Conservation (phyloP, 2,797 vertebrate genomes). For the Avahi laniger region DNA sequence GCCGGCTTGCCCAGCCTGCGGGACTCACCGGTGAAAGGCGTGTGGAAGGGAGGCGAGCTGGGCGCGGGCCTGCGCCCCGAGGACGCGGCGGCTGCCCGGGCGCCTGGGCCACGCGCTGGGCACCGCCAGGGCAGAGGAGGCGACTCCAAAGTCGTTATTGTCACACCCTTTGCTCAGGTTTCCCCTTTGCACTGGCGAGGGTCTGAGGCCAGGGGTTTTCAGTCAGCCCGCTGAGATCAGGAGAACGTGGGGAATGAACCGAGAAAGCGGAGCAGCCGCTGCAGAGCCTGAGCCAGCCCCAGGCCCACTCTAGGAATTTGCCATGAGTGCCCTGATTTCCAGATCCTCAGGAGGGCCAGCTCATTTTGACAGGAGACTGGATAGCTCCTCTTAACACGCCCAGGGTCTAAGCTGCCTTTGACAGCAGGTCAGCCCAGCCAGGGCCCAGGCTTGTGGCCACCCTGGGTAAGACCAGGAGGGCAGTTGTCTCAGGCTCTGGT, state of each 20-base stretch:
- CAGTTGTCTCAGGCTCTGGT: background rate
- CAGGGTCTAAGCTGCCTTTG: background rate
- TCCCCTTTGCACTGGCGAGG: background rate
- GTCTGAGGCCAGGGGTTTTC: background rate
- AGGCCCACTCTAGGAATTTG: background rate
- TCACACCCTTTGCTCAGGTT: background rate
- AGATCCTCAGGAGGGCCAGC: background rate
- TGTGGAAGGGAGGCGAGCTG: too few species aligned
- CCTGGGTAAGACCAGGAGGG: too few species aligned
- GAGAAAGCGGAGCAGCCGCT: background rate
- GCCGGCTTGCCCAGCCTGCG: background rate
- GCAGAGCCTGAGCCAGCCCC: background rate
- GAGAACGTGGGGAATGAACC: background rate
- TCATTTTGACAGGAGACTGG: background rate
- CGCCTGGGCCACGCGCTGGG: background rate
- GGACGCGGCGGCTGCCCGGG: fast-evolving
- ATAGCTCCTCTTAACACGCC: too few species aligned
- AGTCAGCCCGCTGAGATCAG: background rate
- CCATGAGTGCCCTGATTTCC: background rate
- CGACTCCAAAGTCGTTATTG: too few species aligned
- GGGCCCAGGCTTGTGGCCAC: background rate
- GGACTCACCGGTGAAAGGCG: background rate
- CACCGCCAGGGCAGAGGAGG: background rate
- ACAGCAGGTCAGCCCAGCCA: background rate
- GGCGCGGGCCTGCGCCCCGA: background rate